Evolutionary conservation across 2,797 vertebrate species (phyloP).

Genomic region (Mastacembelus armatus): DNA sequence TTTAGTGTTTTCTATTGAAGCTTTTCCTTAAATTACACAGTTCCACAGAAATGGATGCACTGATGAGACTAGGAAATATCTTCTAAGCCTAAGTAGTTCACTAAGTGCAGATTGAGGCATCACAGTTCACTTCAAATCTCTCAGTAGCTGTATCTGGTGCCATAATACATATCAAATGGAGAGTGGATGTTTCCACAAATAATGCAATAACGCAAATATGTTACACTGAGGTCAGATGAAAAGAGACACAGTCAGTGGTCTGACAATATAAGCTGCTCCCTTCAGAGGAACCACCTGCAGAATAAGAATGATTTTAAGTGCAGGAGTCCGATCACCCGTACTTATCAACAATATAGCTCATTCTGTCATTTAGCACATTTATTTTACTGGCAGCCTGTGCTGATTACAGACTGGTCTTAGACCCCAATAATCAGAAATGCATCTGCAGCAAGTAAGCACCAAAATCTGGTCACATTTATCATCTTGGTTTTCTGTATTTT

Average conservation of each 20-base stretch:
- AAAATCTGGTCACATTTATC: background rate
- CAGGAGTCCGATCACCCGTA: background rate
- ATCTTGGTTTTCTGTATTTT: background rate
- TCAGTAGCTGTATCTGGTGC: slow-evolving; percentile 9
- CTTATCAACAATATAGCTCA: background rate
- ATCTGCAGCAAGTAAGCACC: too few relatives aligned
- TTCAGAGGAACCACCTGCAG: background rate
- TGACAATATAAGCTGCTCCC: background rate
- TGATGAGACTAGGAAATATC: background rate
- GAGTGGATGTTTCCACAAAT: slow-evolving; percentile 8
- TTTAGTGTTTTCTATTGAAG: background rate
- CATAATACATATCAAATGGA: background rate
- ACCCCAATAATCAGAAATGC: background rate
- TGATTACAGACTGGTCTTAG: background rate
- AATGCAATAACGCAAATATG: background rate
- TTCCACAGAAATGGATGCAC: background rate
- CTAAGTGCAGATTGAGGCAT: slow-evolving; percentile 20
- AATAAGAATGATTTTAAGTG: background rate
- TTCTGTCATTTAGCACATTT: background rate
- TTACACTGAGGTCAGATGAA: background rate
- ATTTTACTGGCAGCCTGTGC: background rate
- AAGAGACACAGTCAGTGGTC: background rate
- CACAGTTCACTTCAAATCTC: slow-evolving; percentile 8
- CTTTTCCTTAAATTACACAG: background rate
- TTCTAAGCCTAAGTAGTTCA: background rate